A percentile compares a stretch with the other conserved stretches of the same genome.
These are phyloP conservation scores for Chymomyza caudatula DNA, from an alignment of 2,888 invertebrate genomes.

Conservation along the genomic window DNA sequence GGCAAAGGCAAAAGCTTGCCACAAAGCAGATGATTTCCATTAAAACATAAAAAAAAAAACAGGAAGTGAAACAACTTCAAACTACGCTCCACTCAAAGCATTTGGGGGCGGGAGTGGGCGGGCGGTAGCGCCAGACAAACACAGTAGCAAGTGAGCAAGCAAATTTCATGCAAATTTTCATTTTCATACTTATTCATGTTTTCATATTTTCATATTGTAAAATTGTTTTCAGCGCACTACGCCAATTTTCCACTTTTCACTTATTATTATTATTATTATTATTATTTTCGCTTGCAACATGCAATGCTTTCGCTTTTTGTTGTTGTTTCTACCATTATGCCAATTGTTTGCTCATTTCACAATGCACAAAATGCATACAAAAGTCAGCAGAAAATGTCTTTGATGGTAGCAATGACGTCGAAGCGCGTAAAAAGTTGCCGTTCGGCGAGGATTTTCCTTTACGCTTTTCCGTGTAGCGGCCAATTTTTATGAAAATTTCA, in stretches of 20 bases:
- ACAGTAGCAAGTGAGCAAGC: slow-evolving; percentile 2
- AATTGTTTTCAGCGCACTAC: slow-evolving; percentile 7
- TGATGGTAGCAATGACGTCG: slow-evolving; percentile 36
- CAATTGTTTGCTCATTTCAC: slow-evolving; percentile 65
- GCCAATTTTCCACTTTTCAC: slow-evolving; percentile 1
- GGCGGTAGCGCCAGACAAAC: background rate
- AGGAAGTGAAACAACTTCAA: background rate
- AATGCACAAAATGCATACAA: slow-evolving; percentile 56
- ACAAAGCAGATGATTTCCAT: background rate
- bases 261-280: slow-evolving; percentile 14
- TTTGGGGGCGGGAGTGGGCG: background rate
- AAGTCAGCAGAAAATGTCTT: slow-evolving; percentile 56
- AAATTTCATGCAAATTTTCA: slow-evolving; percentile 31
- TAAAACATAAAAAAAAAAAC: background rate
- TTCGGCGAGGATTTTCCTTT: background rate
- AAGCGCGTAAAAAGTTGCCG: slow-evolving; percentile 52
- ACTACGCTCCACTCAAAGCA: background rate
- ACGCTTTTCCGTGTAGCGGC: background rate
- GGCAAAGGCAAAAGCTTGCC: background rate
- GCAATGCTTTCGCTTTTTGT: slow-evolving; percentile 15
- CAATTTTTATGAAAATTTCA: slow-evolving; percentile 18
- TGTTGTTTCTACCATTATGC: slow-evolving; percentile 39
- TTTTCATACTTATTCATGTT: slow-evolving; percentile 3
- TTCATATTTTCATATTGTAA: background rate
- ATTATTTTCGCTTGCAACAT: slow-evolving; percentile 21